Percentiles rank a stretch among this genome's conserved stretches.
phyloP scores from a whole-genome alignment of 2,113 vertebrate genomes.

The Vidua chalybeata region DNA sequence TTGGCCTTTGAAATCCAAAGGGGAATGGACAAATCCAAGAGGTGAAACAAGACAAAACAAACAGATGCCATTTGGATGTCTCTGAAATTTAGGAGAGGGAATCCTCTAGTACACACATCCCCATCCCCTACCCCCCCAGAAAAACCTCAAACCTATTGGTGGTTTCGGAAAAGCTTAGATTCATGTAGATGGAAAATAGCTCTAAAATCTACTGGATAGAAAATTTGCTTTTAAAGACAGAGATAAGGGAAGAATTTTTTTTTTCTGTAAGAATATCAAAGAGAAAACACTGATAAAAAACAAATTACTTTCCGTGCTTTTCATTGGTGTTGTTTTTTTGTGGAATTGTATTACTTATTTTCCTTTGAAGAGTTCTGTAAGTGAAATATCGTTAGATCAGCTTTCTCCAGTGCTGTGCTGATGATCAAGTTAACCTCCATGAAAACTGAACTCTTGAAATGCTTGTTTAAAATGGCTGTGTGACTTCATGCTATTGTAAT shows the following conservation, averaged over 20 bases:
- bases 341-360: constrained; percentile 19
- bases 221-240: constrained; percentile 3
- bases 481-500: constrained; percentile 45
- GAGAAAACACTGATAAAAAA: not conserved
- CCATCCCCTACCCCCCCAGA: too few species aligned
- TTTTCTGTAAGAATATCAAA: not conserved
- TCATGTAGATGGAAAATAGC: not conserved
- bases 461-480: constrained; percentile 33
- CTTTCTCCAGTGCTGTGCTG: constrained; percentile 55
- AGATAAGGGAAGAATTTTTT: not conserved
- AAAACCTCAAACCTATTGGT: not conserved
- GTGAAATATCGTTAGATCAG: not conserved
- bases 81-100: not conserved
- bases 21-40: not conserved
- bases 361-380: constrained; percentile 31
- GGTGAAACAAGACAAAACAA: not conserved
- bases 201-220: constrained; percentile 5
- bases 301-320: constrained; percentile 11
- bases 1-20: not conserved
- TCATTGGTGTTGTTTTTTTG: constrained; percentile 8
- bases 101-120: not conserved
- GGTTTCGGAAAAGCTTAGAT: not conserved
- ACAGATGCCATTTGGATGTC: not conserved
- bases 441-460: constrained; percentile 44
- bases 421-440: constrained; percentile 23